phyloP scores from a whole-genome alignment of 1,140 invertebrate species.

The Leptinotarsa defecta region DNA sequence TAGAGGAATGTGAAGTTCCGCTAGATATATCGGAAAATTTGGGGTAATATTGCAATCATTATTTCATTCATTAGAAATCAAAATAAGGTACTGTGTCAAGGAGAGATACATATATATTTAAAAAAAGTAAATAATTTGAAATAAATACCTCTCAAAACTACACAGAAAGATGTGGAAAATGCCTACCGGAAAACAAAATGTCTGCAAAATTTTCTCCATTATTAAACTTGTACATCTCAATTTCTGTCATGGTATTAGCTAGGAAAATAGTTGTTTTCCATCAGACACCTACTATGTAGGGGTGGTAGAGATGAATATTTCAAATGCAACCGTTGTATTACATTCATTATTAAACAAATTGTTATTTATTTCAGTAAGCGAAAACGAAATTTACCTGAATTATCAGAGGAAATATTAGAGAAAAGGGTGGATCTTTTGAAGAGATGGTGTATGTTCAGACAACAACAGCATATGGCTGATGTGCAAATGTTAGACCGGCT shows the following conservation, averaged over 20 bases:
- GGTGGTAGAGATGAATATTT: no score
- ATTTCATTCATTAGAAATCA: no score
- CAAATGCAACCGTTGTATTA: no score
- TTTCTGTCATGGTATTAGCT: not conserved
- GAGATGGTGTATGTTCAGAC: constrained; percentile 74
- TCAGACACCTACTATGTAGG: no score
- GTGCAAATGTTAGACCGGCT: constrained; percentile 71
- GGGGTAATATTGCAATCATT: constrained; percentile 57
- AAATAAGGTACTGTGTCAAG: no score
- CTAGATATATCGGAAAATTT: constrained; percentile 67
- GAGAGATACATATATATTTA: not conserved
- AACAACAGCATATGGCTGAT: constrained; percentile 65
- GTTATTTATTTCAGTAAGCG: constrained; percentile 59
- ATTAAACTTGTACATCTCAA: not conserved
- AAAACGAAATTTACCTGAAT: constrained; percentile 55
- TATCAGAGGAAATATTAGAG: constrained; percentile 61
- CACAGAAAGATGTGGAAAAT: no score
- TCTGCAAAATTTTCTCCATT: no score
- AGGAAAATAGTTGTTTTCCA: constrained; percentile 10
- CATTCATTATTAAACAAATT: no score
- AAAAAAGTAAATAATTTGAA: not conserved
- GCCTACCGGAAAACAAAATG: no score
- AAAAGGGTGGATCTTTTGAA: constrained; percentile 66
- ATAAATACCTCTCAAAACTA: not conserved
- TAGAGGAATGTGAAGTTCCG: constrained; percentile 79